Evolutionary conservation across 2,888 invertebrate genomes (phyloP), one percentile per base, ranked within the genome.

Genomic region (Zaprionus lineosus): DNA sequence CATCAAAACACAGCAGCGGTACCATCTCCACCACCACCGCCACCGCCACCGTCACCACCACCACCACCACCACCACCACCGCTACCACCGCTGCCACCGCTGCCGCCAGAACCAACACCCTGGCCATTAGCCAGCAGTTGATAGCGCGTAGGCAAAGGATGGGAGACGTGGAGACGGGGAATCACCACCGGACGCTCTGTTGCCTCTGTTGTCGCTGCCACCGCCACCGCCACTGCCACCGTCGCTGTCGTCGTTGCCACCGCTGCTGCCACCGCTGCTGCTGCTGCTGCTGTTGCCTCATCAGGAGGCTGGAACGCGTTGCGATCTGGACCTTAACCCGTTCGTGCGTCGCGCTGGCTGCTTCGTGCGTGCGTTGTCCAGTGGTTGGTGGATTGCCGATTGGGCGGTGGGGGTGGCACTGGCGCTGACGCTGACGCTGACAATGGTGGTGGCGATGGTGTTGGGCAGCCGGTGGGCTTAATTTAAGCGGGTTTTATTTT

Each of bases 401-500:
- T 33, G 41, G 15, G 11, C 19, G 29, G 52, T 47, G 62, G 50
- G 12, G 36, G 8, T 21, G 33, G 3, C 11, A 48, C 15, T 24
- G 39, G 24, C 15, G 33, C 7, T 24, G 29, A 6, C 28, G 62
- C 2, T 41, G 48, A 1, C 8, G 47, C 2, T 36, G 59, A 3
- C 31, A 56, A 16, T 28, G 43, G 21, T 8, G 48, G 41, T 37
- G 60, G 16, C 47, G 53, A 11, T 39, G 52, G 64, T 37, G 19
- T 24, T 62, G 69, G 73, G 47, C 74, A 68, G 82, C 67, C 64
- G 85, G 81, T 85, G 79, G 79, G 84, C 78, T 79, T 79, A 86
- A 79, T 79, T 79, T 79, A 84, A 79, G 79, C 79, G 82, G 86
- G 84, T 86, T 84, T 84, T 86, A 84, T 86, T 79, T 79, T 79